A percentile compares a stretch with the other conserved stretches of the same genome.
Evolutionary conservation across 1,140 invertebrate species (phyloP).

Genomic region (Psix sp.): DNA sequence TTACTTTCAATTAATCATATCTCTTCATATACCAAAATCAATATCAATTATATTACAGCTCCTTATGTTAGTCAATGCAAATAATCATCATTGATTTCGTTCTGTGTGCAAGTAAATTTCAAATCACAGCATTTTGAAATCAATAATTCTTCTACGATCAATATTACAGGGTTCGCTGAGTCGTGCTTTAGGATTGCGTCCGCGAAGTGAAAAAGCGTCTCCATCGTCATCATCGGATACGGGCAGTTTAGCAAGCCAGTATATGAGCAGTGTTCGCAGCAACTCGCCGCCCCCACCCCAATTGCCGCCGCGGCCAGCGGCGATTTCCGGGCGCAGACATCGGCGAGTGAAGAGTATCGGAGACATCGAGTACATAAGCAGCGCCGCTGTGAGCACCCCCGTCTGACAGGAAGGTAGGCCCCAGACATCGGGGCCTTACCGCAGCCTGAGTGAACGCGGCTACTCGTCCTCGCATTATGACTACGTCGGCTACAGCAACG

Average conservation of each 20-base stretch:
- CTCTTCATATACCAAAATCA: too few relatives aligned
- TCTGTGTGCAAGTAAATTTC: conserved; percentile 1
- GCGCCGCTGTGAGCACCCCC: conserved; percentile 73
- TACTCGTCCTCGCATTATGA: conserved; percentile 72
- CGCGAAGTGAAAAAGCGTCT: conserved; percentile 79
- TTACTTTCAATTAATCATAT: too few relatives aligned
- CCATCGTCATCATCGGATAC: conserved; percentile 79
- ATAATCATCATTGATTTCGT: too few relatives aligned
- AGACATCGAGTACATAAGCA: conserved; percentile 81
- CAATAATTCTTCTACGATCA: too few relatives aligned
- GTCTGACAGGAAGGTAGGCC: conserved; percentile 75
- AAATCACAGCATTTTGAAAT: conserved; percentile 14
- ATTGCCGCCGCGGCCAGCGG: conserved; percentile 69
- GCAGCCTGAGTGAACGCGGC: conserved; percentile 73
- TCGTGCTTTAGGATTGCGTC: conserved; percentile 83
- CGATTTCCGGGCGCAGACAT: conserved; percentile 75
- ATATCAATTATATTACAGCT: too few relatives aligned
- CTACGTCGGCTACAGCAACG: conserved; percentile 72
- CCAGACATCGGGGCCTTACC: conserved; percentile 73
- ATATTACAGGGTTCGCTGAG: conserved; percentile 84
- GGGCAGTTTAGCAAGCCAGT: conserved; percentile 77
- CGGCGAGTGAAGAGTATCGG: conserved; percentile 84
- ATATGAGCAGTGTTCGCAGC: conserved; percentile 73
- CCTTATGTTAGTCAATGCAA: too few relatives aligned
- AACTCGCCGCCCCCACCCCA: conserved; percentile 73